phyloP scores from a whole-genome alignment of 2,113 vertebrate genomes.

The Fulmarus glacialis region DNA sequence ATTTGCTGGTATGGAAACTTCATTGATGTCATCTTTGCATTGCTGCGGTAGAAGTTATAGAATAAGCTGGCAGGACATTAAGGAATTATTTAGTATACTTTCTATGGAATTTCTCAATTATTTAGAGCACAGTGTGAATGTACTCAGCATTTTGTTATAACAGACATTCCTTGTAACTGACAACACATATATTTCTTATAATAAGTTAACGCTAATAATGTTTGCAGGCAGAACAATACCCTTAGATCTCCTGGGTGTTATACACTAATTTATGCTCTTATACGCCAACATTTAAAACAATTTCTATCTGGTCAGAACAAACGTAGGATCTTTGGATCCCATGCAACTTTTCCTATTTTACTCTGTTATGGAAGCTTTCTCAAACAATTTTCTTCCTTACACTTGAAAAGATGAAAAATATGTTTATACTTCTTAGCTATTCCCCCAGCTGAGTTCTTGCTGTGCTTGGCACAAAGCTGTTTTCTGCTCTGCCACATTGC shows the following conservation, averaged over 20 bases:
- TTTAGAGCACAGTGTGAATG: neutral
- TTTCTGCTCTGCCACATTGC: neutral
- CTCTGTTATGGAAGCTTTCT: neutral
- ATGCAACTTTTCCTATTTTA: neutral
- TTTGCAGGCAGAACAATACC: neutral
- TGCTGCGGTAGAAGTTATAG: neutral
- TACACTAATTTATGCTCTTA: neutral
- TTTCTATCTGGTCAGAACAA: neutral
- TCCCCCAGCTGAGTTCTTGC: neutral
- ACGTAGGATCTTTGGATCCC: neutral
- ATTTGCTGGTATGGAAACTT: neutral
- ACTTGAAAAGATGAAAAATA: neutral
- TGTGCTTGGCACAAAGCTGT: neutral
- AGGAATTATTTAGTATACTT: neutral
- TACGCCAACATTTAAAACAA: neutral
- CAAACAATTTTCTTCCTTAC: neutral
- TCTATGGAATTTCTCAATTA: neutral
- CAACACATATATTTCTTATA: neutral
- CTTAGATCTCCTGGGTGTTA: neutral
- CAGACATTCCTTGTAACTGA: neutral
- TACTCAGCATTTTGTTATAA: neutral
- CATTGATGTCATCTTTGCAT: neutral
- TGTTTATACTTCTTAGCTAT: rapidly evolving
- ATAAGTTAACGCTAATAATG: neutral
- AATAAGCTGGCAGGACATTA: neutral